These are phyloP conservation scores for Lamprologus speciosus DNA, from an alignment of 2,113 vertebrate genomes.

Conservation along the genomic window DNA sequence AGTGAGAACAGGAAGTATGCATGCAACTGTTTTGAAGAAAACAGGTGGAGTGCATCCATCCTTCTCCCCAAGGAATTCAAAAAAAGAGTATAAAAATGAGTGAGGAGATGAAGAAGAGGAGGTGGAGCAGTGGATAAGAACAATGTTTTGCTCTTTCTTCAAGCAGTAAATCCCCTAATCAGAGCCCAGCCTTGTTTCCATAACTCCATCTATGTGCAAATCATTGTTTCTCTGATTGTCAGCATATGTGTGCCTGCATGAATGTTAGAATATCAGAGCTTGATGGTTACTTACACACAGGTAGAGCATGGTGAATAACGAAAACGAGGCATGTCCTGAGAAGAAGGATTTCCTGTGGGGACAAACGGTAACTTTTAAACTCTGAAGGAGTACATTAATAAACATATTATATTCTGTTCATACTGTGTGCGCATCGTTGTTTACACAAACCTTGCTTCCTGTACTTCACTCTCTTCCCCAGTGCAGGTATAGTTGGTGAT, in stretches of 20 bases:
- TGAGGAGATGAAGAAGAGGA: not conserved
- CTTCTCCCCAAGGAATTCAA: not conserved
- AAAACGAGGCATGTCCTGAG: conserved; percentile 97
- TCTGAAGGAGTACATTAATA: not conserved
- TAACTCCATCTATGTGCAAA: not conserved
- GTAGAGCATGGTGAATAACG: conserved; percentile 97
- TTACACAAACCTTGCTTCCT: conserved; percentile 85
- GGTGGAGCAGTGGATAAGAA: not conserved
- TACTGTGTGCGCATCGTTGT: not conserved
- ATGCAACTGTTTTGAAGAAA: conserved; percentile 51
- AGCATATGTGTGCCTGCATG: not conserved
- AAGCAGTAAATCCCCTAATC: conserved; percentile 6
- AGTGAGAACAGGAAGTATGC: conserved; percentile 25
- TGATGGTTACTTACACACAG: conserved; percentile 85
- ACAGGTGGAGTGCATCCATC: conserved; percentile 40
- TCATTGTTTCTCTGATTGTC: not conserved
- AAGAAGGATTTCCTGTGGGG: conserved; percentile 94
- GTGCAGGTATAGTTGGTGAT: conserved; percentile 83
- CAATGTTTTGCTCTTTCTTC: not conserved
- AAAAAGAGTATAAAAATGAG: conserved; percentile 1
- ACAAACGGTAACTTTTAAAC: not conserved
- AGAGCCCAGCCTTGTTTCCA: not conserved
- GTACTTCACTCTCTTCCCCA: conserved; percentile 76
- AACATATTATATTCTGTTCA: not conserved
- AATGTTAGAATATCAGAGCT: not conserved